Evolutionary conservation across 2,797 vertebrate genomes (phyloP).

Genomic region (Amphiprion clarkii): DNA sequence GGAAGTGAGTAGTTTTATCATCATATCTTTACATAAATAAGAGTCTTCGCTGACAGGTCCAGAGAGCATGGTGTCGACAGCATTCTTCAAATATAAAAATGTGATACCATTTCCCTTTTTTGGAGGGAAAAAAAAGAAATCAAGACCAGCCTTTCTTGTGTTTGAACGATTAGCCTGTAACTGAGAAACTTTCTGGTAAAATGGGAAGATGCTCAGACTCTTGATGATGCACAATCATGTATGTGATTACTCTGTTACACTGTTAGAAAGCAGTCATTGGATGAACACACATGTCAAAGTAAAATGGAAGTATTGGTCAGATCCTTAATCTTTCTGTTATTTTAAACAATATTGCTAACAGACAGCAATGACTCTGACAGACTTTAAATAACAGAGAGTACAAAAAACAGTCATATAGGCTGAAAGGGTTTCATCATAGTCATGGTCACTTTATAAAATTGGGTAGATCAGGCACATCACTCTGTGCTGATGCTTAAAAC

Average conservation of each 20-base stretch:
- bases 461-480: not conserved
- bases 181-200: not conserved
- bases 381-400: constrained; percentile 24
- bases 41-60: constrained; percentile 62
- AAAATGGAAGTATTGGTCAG: constrained; percentile 3
- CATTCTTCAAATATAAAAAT: constrained; percentile 52
- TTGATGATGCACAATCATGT: not conserved
- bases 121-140: constrained; percentile 4
- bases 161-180: not conserved
- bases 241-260: constrained; percentile 2
- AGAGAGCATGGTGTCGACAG: constrained; percentile 48
- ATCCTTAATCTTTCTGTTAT: constrained; percentile 17
- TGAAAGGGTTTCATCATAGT: not conserved
- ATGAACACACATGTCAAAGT: not conserved
- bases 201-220: constrained; percentile 5
- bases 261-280: not conserved
- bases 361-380: not conserved
- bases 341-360: constrained; percentile 7
- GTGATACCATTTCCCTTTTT: constrained; percentile 59
- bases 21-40: constrained; percentile 82
- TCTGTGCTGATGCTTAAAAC: not conserved
- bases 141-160: constrained; percentile 19
- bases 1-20: constrained; percentile 79
- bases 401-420: not conserved
- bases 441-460: not conserved